Evolutionary conservation across 2,888 invertebrate genomes (phyloP).

Genomic region (Zaprionus bogoriensis): DNA sequence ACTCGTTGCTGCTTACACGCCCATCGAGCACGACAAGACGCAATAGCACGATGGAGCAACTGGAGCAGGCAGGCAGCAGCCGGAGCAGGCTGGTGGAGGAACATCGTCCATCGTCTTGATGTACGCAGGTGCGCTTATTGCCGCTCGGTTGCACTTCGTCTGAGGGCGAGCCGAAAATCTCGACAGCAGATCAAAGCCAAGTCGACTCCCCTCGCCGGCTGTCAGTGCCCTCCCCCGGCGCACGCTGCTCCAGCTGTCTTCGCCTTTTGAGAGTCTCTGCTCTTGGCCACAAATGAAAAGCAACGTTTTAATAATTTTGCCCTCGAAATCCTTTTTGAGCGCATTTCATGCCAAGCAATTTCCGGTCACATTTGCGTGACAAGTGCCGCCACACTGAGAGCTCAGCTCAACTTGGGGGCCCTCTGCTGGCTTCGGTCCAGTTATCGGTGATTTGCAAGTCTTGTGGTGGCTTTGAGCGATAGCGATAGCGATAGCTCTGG

Average conservation of each 20-base stretch:
- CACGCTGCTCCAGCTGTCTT: conserved; percentile 45
- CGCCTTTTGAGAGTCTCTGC: conserved; percentile 32
- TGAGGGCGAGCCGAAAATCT: conserved; percentile 75
- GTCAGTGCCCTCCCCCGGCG: not conserved
- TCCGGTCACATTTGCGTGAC: conserved; percentile 75
- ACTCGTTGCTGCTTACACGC: conserved; percentile 79
- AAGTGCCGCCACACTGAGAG: conserved; percentile 49
- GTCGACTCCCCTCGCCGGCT: conserved; percentile 14
- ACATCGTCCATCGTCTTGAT: conserved; percentile 57
- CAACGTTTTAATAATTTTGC: conserved; percentile 74
- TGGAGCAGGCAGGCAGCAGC: not conserved
- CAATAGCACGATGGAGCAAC: conserved; percentile 11
- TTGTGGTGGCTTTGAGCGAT: conserved; percentile 43
- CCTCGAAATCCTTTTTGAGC: conserved; percentile 57
- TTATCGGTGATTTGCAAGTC: conserved; percentile 39
- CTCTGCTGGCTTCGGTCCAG: conserved; percentile 1
- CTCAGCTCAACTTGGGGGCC: conserved; percentile 1
- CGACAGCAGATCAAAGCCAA: conserved; percentile 75
- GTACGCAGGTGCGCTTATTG: conserved; percentile 81
- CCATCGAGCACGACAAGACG: conserved; percentile 71
- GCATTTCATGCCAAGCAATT: conserved; percentile 60
- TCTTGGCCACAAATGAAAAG: conserved; percentile 64
- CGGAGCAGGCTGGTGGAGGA: not conserved
- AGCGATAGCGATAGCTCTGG: too few relatives aligned
- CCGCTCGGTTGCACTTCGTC: conserved; percentile 78